Evolutionary conservation across 2,888 invertebrate species (phyloP).

Genomic region (Plagodis dolabraria): DNA sequence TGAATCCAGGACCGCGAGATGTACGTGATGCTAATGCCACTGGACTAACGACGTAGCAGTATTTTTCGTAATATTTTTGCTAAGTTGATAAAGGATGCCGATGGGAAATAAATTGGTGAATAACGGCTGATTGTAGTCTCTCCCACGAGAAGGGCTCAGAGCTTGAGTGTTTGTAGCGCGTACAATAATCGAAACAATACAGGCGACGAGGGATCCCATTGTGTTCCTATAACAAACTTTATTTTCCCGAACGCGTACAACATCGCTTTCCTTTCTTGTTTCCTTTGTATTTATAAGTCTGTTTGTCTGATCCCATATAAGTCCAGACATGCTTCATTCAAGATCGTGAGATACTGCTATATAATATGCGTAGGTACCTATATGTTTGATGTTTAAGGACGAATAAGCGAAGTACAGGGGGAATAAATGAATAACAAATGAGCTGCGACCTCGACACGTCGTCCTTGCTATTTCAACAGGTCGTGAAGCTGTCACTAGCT

Average conservation of each 20-base stretch:
- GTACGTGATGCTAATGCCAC: conserved; percentile 16
- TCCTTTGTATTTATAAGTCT: background rate
- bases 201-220: conserved; percentile 13
- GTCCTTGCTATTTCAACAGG: no score
- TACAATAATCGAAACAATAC: conserved; percentile 27
- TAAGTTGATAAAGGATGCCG: conserved; percentile 9
- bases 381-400: no score
- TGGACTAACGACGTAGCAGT: conserved; percentile 10
- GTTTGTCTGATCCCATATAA: background rate
- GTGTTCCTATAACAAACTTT: conserved; percentile 16
- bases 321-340: no score
- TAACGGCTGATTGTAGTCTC: conserved; percentile 18
- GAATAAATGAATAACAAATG: no score
- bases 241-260: conserved; percentile 12
- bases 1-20: no score
- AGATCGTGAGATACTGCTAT: no score
- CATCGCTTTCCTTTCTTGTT: background rate
- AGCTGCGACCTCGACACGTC: no score
- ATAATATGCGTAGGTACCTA: no score
- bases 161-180: conserved; percentile 9
- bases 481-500: no score
- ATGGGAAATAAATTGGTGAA: conserved; percentile 29
- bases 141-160: conserved; percentile 1
- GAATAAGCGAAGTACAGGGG: no score
- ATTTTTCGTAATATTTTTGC: conserved; percentile 1